A percentile compares a stretch with the other conserved stretches of the same genome.
These are phyloP conservation scores for Polyergus mexicanus DNA, from an alignment of 1,140 invertebrate species.

Conservation along the genomic window DNA sequence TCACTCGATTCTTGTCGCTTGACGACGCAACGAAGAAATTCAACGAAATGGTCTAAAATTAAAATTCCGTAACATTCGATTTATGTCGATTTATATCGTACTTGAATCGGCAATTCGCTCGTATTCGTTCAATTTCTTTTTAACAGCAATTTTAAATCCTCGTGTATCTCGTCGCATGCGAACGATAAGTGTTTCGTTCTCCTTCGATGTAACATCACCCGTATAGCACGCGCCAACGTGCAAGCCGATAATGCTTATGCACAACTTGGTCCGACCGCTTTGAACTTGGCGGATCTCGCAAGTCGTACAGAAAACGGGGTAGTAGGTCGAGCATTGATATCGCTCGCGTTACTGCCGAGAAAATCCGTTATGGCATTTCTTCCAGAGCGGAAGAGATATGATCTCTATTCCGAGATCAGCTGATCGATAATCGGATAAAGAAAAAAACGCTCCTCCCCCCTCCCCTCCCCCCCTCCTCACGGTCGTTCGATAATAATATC, in stretches of 20 bases:
- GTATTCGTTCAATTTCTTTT: background rate
- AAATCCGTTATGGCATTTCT: slow-evolving; percentile 71
- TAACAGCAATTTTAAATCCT: slow-evolving; percentile 19
- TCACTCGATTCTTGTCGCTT: background rate
- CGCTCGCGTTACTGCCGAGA: slow-evolving; percentile 36
- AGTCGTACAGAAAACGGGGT: slow-evolving; percentile 79
- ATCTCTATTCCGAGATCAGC: slow-evolving; percentile 38
- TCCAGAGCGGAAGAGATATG: slow-evolving; percentile 34
- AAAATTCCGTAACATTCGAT: too few species aligned
- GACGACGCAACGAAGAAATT: background rate
- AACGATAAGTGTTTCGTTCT: slow-evolving; percentile 16
- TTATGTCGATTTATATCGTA: too few species aligned
- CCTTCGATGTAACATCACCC: slow-evolving; percentile 14
- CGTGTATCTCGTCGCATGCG: background rate
- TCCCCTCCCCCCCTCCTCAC: too few species aligned
- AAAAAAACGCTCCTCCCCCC: background rate
- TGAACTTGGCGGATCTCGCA: slow-evolving; percentile 80
- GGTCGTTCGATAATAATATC: slow-evolving; percentile 5
- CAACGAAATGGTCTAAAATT: too few species aligned
- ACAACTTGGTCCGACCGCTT: slow-evolving; percentile 78
- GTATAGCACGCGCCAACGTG: slow-evolving; percentile 11
- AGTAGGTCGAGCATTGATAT: slow-evolving; percentile 77
- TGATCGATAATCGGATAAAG: slow-evolving; percentile 3
- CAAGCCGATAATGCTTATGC: slow-evolving; percentile 76
- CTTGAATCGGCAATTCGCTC: background rate